phyloP scores from a whole-genome alignment of 2,797 vertebrate genomes.

The Chloroceryle amazona region DNA sequence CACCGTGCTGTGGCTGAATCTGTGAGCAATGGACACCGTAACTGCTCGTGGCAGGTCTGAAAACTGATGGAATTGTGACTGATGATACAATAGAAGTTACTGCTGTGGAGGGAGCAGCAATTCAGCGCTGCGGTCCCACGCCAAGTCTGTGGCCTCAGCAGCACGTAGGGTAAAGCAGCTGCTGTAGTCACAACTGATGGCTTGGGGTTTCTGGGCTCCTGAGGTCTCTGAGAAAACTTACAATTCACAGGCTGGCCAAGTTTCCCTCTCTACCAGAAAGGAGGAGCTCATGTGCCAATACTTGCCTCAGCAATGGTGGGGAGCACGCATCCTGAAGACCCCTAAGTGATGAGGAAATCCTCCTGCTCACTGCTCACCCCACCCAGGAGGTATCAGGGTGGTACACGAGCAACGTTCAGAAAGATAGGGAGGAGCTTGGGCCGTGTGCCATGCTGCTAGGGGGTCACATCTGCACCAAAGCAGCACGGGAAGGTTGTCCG shows the following conservation, averaged over 20 bases:
- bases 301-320: background rate
- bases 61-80: conserved; percentile 5
- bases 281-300: background rate
- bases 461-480: background rate
- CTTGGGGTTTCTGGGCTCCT: background rate
- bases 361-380: background rate
- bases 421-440: background rate
- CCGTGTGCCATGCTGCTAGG: background rate
- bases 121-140: rapidly evolving
- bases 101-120: background rate
- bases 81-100: background rate
- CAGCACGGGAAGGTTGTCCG: background rate
- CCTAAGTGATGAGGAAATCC: background rate
- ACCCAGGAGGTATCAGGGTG: background rate
- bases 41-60: background rate
- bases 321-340: background rate
- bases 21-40: background rate
- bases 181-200: background rate
- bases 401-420: rapidly evolving
- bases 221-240: background rate
- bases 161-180: background rate
- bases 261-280: background rate
- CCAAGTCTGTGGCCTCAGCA: background rate
- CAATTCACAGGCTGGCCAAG: background rate
- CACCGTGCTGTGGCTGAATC: rapidly evolving